Conservation (phyloP, 2,888 invertebrate species). For the Malacosoma neustria region DNA sequence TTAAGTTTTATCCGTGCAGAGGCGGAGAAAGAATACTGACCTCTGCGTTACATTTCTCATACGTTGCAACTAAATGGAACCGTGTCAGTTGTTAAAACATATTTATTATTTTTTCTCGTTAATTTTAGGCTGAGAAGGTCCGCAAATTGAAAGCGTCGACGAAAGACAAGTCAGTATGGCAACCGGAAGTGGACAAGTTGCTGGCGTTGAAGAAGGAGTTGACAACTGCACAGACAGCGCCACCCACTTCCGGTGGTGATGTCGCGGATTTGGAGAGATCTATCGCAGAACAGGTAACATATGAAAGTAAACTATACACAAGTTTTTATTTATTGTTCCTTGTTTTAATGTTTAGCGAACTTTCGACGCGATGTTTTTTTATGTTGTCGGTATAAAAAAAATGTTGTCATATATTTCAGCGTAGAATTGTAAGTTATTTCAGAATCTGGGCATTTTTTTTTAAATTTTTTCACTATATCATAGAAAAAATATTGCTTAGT, state of each 20-base stretch:
- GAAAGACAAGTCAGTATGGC: conserved; percentile 83
- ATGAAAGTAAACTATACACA: conserved; percentile 1
- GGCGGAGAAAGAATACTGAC: too few species aligned
- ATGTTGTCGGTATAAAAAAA: too few species aligned
- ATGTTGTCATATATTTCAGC: too few species aligned
- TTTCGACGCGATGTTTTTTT: too few species aligned
- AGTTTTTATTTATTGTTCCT: too few species aligned
- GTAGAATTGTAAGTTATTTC: too few species aligned
- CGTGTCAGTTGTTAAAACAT: too few species aligned
- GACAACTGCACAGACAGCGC: conserved; percentile 19
- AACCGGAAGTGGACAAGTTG: conserved; percentile 84
- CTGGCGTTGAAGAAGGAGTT: conserved; percentile 85
- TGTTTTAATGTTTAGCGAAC: too few species aligned
- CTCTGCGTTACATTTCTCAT: too few species aligned
- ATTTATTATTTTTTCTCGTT: conserved; percentile 7
- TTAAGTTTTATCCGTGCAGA: too few species aligned
- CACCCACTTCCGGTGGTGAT: conserved; percentile 12
- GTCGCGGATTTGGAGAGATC: conserved; percentile 68
- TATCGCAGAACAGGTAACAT: conserved; percentile 72
- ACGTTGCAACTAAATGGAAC: too few species aligned
- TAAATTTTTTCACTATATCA: neutral
- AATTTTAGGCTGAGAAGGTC: conserved; percentile 81
- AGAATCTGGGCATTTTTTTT: too few species aligned
- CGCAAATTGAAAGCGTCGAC: conserved; percentile 84
- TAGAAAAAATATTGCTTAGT: neutral